Conservation (phyloP, 2,888 invertebrate species). For the Asteroscopus sphinx region DNA sequence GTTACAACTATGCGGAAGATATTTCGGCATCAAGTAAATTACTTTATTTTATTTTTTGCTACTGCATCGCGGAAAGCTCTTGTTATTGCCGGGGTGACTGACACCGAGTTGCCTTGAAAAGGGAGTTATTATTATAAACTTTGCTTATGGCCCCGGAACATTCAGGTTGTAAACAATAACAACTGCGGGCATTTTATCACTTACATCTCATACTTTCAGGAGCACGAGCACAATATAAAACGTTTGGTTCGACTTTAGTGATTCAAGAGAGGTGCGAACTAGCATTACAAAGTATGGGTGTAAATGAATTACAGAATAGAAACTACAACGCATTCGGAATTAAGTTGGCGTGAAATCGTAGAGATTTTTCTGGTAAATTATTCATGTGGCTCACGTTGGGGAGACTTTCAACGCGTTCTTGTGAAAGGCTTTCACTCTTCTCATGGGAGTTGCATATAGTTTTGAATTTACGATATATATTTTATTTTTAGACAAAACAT, state of each 20-base stretch:
- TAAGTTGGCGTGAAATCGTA: conserved; percentile 88
- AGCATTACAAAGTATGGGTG: conserved; percentile 76
- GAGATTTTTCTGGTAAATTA: conserved; percentile 90
- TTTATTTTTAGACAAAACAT: too few species aligned
- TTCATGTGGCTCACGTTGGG: conserved; percentile 87
- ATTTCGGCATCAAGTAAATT: conserved; percentile 38
- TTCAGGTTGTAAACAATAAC: conserved; percentile 13
- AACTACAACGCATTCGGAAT: conserved; percentile 87
- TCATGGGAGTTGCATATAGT: conserved; percentile 72
- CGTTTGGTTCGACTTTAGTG: conserved; percentile 52
- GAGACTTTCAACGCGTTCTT: conserved; percentile 85
- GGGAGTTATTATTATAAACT: conserved; percentile 24
- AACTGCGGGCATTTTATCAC: conserved; percentile 15
- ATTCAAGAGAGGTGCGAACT: conserved; percentile 68
- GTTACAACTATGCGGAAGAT: conserved; percentile 43
- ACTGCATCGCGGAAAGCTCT: conserved; percentile 52
- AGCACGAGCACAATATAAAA: conserved; percentile 46
- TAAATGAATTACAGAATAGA: conserved; percentile 87
- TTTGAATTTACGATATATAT: conserved; percentile 21
- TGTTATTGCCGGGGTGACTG: conserved; percentile 65
- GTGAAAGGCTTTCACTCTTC: conserved; percentile 89
- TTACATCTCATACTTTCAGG: conserved; percentile 31
- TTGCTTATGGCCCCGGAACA: conserved; percentile 6
- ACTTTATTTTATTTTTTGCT: conserved; percentile 32
- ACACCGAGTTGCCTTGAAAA: conserved; percentile 66